Percentiles rank a stretch among this genome's conserved stretches.
phyloP scores from a whole-genome alignment of 2,888 invertebrate genomes.

The Amphipyra berbera region DNA sequence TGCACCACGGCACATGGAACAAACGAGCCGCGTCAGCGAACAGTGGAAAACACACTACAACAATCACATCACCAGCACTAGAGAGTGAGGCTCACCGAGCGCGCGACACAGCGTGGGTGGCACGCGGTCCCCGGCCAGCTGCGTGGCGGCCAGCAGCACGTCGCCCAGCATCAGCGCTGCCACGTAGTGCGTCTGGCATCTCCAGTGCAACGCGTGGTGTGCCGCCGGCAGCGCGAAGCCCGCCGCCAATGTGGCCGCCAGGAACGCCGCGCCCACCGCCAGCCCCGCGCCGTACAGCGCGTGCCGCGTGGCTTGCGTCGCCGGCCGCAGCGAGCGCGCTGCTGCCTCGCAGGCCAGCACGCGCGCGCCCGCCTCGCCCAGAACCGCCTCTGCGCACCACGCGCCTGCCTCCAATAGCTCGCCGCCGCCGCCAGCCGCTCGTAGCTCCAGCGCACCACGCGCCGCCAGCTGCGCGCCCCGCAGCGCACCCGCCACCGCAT shows the following conservation, averaged over 20 bases:
- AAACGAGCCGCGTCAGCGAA: slow-evolving; percentile 43
- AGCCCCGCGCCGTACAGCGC: slow-evolving; percentile 94
- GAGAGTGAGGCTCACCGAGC: slow-evolving; percentile 90
- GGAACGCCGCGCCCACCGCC: slow-evolving; percentile 94
- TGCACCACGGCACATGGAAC: slow-evolving; percentile 81
- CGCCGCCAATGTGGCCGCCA: slow-evolving; percentile 94
- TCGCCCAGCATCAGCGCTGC: slow-evolving; percentile 95
- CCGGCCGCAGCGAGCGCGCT: slow-evolving; percentile 76
- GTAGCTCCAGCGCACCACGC: slow-evolving; percentile 88
- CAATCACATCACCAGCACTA: slow-evolving; percentile 5
- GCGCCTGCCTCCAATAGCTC: slow-evolving; percentile 81
- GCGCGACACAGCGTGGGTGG: slow-evolving; percentile 91
- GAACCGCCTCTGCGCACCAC: slow-evolving; percentile 89
- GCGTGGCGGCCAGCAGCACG: slow-evolving; percentile 94
- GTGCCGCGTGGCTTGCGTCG: slow-evolving; percentile 90
- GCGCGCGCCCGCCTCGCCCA: slow-evolving; percentile 69
- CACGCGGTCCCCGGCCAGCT: slow-evolving; percentile 91
- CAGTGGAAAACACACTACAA: neutral
- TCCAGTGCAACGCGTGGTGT: slow-evolving; percentile 96
- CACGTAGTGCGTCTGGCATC: slow-evolving; percentile 96
- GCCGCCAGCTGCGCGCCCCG: slow-evolving; percentile 83
- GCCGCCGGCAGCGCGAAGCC: slow-evolving; percentile 95
- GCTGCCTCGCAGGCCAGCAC: slow-evolving; percentile 88
- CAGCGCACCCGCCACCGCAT: slow-evolving; percentile 90
- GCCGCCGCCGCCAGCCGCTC: slow-evolving; percentile 66